These are phyloP conservation scores for Parambassis ranga DNA, from an alignment of 2,797 vertebrate species.

Conservation along the genomic window DNA sequence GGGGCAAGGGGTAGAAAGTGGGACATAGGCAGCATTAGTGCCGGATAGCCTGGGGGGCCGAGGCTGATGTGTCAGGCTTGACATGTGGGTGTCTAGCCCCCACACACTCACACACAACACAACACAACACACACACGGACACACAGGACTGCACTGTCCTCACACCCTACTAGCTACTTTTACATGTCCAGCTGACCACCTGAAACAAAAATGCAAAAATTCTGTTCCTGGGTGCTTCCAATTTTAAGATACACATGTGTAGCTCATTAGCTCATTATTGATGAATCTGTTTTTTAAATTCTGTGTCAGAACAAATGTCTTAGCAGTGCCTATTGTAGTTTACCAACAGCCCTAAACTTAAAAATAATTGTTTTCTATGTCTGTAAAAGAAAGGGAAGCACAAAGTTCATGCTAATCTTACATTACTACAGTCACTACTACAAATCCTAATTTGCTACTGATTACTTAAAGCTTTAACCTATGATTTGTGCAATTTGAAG, in stretches of 20 bases:
- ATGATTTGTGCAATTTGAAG: too few relatives aligned
- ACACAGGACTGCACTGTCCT: constrained; percentile 62
- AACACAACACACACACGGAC: constrained; percentile 66
- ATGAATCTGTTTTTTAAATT: too few relatives aligned
- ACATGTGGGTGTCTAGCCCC: constrained; percentile 83
- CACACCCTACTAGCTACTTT: constrained; percentile 80
- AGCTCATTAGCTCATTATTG: constrained; percentile 1
- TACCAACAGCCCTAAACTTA: background rate
- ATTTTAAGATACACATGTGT: background rate
- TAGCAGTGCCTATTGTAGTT: too few relatives aligned
- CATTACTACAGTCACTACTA: too few relatives aligned
- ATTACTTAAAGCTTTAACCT: too few relatives aligned
- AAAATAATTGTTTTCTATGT: too few relatives aligned
- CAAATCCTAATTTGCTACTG: too few relatives aligned
- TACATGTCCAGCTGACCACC: constrained; percentile 83
- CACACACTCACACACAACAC: constrained; percentile 52
- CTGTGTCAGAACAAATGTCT: too few relatives aligned
- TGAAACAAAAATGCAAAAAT: constrained; percentile 64
- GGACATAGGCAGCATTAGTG: constrained; percentile 87
- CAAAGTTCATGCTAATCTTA: too few relatives aligned
- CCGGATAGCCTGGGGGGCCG: constrained; percentile 79
- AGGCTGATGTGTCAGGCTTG: constrained; percentile 81
- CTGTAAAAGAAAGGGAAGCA: too few relatives aligned
- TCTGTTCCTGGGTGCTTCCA: background rate
- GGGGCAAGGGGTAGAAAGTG: constrained; percentile 88